Evolutionary conservation across 2,888 invertebrate species (phyloP).

Genomic region (Philopedon plagiatum): DNA sequence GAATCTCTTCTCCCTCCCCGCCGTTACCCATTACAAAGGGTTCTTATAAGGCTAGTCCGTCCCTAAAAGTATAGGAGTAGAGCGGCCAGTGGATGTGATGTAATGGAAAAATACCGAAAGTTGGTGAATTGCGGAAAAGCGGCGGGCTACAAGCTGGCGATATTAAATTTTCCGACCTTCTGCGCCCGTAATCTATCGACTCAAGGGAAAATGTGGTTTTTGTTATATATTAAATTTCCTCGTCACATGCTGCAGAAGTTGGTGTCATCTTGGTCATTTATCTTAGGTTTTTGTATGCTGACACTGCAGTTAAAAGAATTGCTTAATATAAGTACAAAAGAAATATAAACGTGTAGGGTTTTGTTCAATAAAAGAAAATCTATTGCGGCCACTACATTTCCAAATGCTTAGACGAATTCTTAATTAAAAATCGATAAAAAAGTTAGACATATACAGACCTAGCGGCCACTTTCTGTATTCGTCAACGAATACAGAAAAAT

Average conservation of each 20-base stretch:
- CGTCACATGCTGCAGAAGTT: slow-evolving; percentile 29
- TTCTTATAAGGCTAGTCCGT: neutral
- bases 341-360: neutral
- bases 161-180: slow-evolving; percentile 70
- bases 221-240: slow-evolving; percentile 64
- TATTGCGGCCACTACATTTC: too few relatives aligned
- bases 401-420: too few relatives aligned
- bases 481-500: too few relatives aligned
- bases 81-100: slow-evolving; percentile 64
- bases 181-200: slow-evolving; percentile 68
- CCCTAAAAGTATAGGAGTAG: slow-evolving; percentile 23
- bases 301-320: slow-evolving; percentile 3
- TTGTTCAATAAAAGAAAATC: too few relatives aligned
- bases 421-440: too few relatives aligned
- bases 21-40: too few relatives aligned
- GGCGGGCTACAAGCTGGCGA: slow-evolving; percentile 64
- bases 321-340: slow-evolving; percentile 10
- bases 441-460: too few relatives aligned
- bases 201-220: slow-evolving; percentile 65
- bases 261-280: slow-evolving; percentile 45
- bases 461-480: too few relatives aligned
- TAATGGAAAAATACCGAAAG: slow-evolving; percentile 69
- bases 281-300: slow-evolving; percentile 21
- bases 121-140: slow-evolving; percentile 57
- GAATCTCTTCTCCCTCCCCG: too few relatives aligned